Evolutionary conservation across 53 echinoderm and acorn worm genomes (phyloP), one percentile per base, ranked within the genome.

Genomic region (Holothuria scabra): DNA sequence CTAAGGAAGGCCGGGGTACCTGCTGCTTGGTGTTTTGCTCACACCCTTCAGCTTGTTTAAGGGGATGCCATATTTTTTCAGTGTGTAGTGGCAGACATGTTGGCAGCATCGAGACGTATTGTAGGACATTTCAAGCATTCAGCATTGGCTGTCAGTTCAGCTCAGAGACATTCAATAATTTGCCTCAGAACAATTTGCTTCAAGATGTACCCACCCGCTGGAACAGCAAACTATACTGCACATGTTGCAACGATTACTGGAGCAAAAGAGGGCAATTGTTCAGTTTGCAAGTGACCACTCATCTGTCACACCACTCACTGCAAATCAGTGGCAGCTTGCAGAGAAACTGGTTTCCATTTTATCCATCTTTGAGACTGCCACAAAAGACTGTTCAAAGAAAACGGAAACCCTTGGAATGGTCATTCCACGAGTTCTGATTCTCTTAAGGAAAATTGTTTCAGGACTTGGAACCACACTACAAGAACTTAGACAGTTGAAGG

Each of bases 201-300:
- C 41, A 82, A 65, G 83, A 82, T 24, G 83, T 82, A 23, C 37
- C 65, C 38, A 82, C 83, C 8, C 38, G 83, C 14, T 82, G 83
- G 83, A 82, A 82, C 46, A 82, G 83, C 29, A 22, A 29, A 23
- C 24, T 64, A 18, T 82, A 23, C 24, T 64, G 16, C 65, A 82
- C 46, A 82, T 82, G 66, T 62, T 62, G 63, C 63, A 62, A 62
- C 18, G 63, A 62, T 62, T 62, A 62, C 63, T 80, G 28, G 80
- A 80, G 59, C 80, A 80, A 34, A 80, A 80, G 35, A 58, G 80
- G 35, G 80, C 80, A 30, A 44, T 80, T 80, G 80, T 80, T 58
- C 80, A 76, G 48, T 80, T 57, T 58, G 80, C 80, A 57, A 80
- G 80, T 59, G 80, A 80, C 60, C 35, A 80, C 60, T n/a, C 58